A percentile compares a stretch with the other conserved stretches of the same genome.
phyloP scores from a whole-genome alignment of 2,113 vertebrate genomes.

The Anser brachyrhynchus region DNA sequence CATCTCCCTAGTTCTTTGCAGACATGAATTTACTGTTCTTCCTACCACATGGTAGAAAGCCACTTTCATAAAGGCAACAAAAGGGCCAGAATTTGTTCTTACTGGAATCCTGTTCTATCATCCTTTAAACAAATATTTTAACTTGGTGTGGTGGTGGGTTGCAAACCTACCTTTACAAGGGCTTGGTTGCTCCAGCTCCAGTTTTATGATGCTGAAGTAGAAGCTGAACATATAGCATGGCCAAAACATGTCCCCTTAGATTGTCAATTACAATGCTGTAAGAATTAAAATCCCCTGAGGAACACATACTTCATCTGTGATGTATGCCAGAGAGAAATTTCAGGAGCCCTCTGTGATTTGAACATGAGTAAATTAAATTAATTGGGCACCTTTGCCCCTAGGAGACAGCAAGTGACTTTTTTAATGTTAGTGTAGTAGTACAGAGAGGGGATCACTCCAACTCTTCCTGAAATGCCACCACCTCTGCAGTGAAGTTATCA shows the following conservation, averaged over 20 bases:
- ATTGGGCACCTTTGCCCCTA: background rate
- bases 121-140: constrained; percentile 35
- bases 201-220: constrained; percentile 22
- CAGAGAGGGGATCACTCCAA: background rate
- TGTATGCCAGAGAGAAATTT: background rate
- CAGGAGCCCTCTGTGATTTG: background rate
- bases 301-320: background rate
- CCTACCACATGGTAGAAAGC: background rate
- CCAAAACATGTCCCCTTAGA: background rate
- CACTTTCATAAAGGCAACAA: background rate
- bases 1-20: background rate
- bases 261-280: background rate
- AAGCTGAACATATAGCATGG: background rate
- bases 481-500: background rate
- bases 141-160: background rate
- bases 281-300: background rate
- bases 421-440: background rate
- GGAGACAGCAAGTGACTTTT: background rate
- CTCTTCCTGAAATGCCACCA: background rate
- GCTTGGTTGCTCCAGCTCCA: background rate
- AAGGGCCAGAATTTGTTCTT: background rate
- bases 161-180: constrained; percentile 35
- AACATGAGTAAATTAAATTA: background rate
- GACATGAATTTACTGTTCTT: background rate
- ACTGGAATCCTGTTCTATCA: background rate